Evolutionary conservation across 2,113 vertebrate genomes (phyloP).

Genomic region (Leuciscus idus): DNA sequence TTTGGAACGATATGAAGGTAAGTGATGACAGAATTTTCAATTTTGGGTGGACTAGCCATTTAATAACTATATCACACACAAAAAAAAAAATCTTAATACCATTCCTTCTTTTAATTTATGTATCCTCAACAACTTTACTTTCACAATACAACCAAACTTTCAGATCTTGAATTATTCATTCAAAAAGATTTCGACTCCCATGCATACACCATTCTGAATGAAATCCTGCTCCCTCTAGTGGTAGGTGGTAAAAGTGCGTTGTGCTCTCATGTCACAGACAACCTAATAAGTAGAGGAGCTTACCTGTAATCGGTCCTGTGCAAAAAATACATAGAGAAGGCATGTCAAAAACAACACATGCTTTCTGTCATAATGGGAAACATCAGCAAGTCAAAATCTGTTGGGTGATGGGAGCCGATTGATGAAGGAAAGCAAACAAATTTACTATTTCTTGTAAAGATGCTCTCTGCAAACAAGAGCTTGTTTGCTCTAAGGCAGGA

Average conservation of each 20-base stretch:
- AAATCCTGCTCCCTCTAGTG: constrained; percentile 49
- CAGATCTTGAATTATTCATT: not conserved
- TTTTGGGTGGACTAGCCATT: not conserved
- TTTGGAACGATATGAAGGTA: not conserved
- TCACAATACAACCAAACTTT: not conserved
- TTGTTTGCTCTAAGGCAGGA: constrained; percentile 61
- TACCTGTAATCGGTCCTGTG: not conserved
- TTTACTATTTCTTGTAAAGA: constrained; percentile 63
- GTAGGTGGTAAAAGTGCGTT: not conserved
- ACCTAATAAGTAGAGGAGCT: not conserved
- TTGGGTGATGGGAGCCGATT: constrained; percentile 21
- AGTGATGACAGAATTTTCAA: not conserved
- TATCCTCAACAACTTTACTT: not conserved
- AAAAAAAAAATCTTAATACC: not conserved
- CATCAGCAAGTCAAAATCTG: not conserved
- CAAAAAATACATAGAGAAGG: not conserved
- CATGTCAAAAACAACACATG: not conserved
- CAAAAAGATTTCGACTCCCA: not conserved
- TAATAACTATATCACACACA: not conserved
- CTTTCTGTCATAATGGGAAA: not conserved
- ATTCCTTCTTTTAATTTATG: not conserved
- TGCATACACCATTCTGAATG: not conserved
- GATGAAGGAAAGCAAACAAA: constrained; percentile 52
- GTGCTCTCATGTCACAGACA: not conserved
- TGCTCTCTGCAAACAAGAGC: constrained; percentile 57